These are phyloP conservation scores for Sebastes schlegelii DNA, from an alignment of 2,113 vertebrate genomes.

Conservation along the genomic window DNA sequence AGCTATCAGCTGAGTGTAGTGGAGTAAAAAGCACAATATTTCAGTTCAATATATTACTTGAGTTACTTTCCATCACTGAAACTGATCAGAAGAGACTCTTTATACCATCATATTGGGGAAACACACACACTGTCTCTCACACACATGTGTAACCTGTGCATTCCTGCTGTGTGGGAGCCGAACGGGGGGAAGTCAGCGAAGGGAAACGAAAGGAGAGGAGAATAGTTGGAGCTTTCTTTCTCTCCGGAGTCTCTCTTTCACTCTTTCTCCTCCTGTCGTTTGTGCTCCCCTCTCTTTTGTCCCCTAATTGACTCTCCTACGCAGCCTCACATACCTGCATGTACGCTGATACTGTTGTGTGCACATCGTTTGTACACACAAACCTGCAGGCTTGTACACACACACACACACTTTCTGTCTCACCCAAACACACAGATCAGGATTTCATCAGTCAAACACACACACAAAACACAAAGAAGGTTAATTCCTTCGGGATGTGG, in stretches of 20 bases:
- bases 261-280: constrained; percentile 61
- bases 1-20: neutral
- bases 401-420: constrained; percentile 9
- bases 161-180: constrained; percentile 81
- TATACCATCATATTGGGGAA: constrained; percentile 6
- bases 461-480: constrained; percentile 51
- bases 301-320: constrained; percentile 72
- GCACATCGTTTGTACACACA: constrained; percentile 20
- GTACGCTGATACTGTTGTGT: constrained; percentile 67
- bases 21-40: neutral
- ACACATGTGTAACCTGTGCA: constrained; percentile 68
- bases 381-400: constrained; percentile 20
- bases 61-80: constrained; percentile 19
- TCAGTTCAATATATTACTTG: neutral
- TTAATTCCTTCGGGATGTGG: constrained; percentile 77
- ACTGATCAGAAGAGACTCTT: constrained; percentile 7
- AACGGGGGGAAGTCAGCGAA: constrained; percentile 63
- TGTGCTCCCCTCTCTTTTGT: constrained; percentile 74
- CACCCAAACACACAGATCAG: neutral
- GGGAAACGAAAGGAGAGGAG: constrained; percentile 60
- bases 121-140: constrained; percentile 5
- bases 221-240: constrained; percentile 67
- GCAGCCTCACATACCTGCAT: constrained; percentile 68
- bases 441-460: constrained; percentile 37
- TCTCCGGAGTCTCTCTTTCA: constrained; percentile 61